Base-by-base conservation (phyloP, 64 coral and sea anemone genomes). In the Astreopora myriophthalma region DNA sequence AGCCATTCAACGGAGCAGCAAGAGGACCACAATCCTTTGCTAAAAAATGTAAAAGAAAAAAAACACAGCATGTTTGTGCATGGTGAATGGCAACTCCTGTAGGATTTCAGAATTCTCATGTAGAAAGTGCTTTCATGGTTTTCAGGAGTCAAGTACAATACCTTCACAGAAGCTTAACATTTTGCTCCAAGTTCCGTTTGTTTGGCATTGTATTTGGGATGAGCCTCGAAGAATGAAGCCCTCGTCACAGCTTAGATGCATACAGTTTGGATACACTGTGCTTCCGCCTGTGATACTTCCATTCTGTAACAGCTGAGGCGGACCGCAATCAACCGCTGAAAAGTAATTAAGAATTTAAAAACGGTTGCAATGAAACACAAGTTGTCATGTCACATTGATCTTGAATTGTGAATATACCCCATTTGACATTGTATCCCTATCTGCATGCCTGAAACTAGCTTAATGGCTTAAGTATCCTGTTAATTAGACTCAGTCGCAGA, bases 11-110 rank as follows among this genome's bases (percentile, higher is more conserved):
- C 64, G 90, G 90, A 38, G 39, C 58, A 63, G 34, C 16, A 60
- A 86, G 90, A 11, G 48, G 81, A n/a, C 79, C 80, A 38, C 90
- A 92, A 75, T 92, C 79, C 27, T 74, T 85, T 8, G 90, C 90
- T 92, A 69, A 8, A 37, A 30, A 32, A 62, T 27, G 35, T 1
- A 14, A 52, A 16, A 2, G 25, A 31, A 55, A 55, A 14, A 16
- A 16, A 55, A n/a, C n/a, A n/a, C n/a, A n/a, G n/a, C n/a, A n/a
- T n/a, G n/a, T n/a, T n/a, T n/a, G n/a, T n/a, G n/a, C n/a, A n/a
- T n/a, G n/a, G n/a, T n/a, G n/a, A n/a, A n/a, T n/a, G n/a, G n/a
- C n/a, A n/a, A n/a, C n/a, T n/a, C n/a, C n/a, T n/a, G n/a, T n/a
- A n/a, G n/a, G n/a, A n/a, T n/a, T n/a, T n/a, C n/a, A n/a, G n/a